Evolutionary conservation across 2,113 vertebrate species (phyloP).

Genomic region (Uria lomvia): DNA sequence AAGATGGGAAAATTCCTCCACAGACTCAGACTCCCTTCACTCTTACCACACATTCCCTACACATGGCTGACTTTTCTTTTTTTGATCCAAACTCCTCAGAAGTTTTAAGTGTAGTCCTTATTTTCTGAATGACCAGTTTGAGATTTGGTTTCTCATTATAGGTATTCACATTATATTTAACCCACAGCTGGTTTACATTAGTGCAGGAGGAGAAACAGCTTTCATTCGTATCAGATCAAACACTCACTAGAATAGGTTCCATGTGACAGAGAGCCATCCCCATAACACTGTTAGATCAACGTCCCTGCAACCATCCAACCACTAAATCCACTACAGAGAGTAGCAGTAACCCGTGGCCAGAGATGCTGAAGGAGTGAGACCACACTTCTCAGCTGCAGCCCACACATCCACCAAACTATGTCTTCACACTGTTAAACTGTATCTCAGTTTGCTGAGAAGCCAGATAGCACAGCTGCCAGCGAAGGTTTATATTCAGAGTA

Average conservation of each 20-base stretch:
- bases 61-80: not conserved
- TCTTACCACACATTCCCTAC: not conserved
- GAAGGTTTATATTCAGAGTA: not conserved
- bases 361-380: not conserved
- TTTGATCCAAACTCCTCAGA: not conserved
- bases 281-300: not conserved
- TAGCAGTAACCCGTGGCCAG: not conserved
- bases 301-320: not conserved
- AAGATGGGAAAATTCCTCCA: not conserved
- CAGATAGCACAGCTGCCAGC: not conserved
- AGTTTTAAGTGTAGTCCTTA: not conserved
- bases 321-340: slow-evolving; percentile 7
- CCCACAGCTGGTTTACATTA: not conserved
- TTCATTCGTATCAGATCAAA: not conserved
- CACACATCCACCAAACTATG: not conserved
- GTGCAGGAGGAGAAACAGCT: not conserved
- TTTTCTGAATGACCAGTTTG: not conserved
- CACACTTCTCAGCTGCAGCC: not conserved
- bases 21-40: not conserved
- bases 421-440: not conserved
- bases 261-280: not conserved
- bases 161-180: not conserved
- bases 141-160: not conserved
- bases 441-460: not conserved
- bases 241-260: not conserved